These are phyloP conservation scores for Isaurus tuberculatus DNA, from an alignment of 92 coral and sea anemone species.

Conservation along the genomic window DNA sequence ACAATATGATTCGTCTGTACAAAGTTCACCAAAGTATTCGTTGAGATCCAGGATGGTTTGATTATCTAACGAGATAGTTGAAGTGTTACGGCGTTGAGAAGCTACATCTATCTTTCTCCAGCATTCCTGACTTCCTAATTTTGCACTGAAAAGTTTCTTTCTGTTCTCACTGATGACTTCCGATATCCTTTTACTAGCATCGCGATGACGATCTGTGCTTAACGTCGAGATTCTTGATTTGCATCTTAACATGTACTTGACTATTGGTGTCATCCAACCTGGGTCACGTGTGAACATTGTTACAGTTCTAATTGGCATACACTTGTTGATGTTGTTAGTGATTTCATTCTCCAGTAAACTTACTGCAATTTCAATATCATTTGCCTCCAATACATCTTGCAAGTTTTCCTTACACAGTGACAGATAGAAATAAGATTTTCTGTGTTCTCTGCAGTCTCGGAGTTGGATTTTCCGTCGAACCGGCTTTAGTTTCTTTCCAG, in stretches of 20 bases:
- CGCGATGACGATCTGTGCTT: slow-evolving; percentile 45
- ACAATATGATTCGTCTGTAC: slow-evolving; percentile 47
- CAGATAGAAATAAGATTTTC: background rate
- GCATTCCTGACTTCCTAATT: slow-evolving; percentile 59
- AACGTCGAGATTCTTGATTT: slow-evolving; percentile 57
- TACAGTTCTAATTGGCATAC: slow-evolving; percentile 60
- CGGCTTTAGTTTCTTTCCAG: slow-evolving; percentile 33
- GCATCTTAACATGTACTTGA: slow-evolving; percentile 54
- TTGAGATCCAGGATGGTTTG: slow-evolving; percentile 44
- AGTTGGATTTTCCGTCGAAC: background rate
- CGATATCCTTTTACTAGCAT: slow-evolving; percentile 43
- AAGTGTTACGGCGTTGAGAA: slow-evolving; percentile 55
- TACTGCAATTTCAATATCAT: slow-evolving; percentile 42
- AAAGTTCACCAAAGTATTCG: slow-evolving; percentile 51
- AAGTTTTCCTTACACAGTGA: background rate
- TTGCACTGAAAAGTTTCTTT: slow-evolving; percentile 30
- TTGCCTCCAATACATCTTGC: background rate
- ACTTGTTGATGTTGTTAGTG: slow-evolving; percentile 32
- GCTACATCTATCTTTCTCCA: slow-evolving; percentile 60
- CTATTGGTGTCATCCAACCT: slow-evolving; percentile 59
- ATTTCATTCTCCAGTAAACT: slow-evolving; percentile 25
- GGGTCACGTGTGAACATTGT: slow-evolving; percentile 64
- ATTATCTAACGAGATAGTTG: slow-evolving; percentile 29
- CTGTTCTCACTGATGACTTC: slow-evolving; percentile 64
- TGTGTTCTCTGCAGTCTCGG: background rate